Conservation (phyloP, 1,140 invertebrate genomes). For the Lucilia sericata region DNA sequence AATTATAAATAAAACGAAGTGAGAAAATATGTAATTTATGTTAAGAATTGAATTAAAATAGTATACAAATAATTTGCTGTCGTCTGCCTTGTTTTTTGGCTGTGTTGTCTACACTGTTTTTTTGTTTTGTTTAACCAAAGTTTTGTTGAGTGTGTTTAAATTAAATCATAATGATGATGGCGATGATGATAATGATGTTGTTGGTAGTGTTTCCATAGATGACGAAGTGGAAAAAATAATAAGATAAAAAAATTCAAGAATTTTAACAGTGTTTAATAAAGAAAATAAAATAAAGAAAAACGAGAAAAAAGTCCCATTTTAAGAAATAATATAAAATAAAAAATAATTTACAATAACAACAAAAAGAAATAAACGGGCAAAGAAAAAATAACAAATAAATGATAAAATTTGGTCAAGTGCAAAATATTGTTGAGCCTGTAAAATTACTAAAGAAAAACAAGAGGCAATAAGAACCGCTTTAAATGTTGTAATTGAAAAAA, state of each 20-base stretch:
- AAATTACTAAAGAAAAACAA: neutral
- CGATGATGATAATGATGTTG: neutral
- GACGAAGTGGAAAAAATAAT: neutral
- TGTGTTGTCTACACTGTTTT: neutral
- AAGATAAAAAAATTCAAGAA: constrained; percentile 15
- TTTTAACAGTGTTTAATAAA: constrained; percentile 7
- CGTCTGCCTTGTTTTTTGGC: neutral
- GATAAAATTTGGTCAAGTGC: constrained; percentile 44
- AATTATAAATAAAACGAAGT: neutral
- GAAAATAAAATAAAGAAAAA: too few species aligned
- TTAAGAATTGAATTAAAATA: neutral
- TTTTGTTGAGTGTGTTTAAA: constrained; percentile 11
- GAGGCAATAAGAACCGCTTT: too few species aligned
- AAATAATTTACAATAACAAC: constrained; percentile 21
- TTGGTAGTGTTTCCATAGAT: neutral
- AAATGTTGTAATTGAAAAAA: too few species aligned
- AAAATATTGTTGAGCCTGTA: constrained; percentile 40
- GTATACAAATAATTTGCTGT: neutral
- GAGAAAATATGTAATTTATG: neutral
- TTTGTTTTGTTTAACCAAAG: neutral
- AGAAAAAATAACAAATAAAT: neutral
- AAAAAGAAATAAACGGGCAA: constrained; percentile 26
- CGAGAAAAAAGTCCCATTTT: neutral
- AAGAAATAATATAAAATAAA: constrained; percentile 21
- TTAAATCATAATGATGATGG: constrained; percentile 6